These are phyloP conservation scores for Amblyornis subalaris DNA, from an alignment of 2,113 vertebrate genomes.

Conservation along the genomic window DNA sequence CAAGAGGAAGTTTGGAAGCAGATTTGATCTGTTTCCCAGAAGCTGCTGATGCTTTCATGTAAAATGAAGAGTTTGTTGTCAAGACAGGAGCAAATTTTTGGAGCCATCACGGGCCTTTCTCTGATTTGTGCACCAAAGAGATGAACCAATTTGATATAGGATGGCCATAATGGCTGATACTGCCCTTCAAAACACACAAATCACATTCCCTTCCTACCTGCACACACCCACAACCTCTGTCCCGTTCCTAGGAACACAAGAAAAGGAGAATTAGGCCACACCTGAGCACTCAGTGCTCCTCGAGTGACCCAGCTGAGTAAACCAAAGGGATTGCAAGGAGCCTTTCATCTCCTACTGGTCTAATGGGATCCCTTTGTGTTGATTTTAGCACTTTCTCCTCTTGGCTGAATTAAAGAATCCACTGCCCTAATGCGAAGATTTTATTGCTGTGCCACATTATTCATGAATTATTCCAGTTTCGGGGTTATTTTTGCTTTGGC, in stretches of 20 bases:
- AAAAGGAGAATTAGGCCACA: neutral
- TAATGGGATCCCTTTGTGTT: conserved; percentile 43
- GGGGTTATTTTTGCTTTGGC: conserved; percentile 26
- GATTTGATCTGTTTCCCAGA: conserved; percentile 30
- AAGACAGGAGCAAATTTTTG: neutral
- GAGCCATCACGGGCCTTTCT: neutral
- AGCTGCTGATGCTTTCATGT: neutral
- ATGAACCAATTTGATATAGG: neutral
- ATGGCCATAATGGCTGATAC: neutral
- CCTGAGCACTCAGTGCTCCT: neutral
- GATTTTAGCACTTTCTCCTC: conserved; percentile 58
- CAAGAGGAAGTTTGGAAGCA: neutral
- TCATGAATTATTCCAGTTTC: conserved; percentile 8
- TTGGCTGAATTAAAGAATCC: conserved; percentile 2
- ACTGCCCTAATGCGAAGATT: neutral
- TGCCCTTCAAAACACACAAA: neutral
- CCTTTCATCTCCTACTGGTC: conserved; percentile 42
- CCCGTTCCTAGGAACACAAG: neutral
- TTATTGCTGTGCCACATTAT: conserved; percentile 3
- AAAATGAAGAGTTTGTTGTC: neutral
- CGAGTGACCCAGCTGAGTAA: conserved; percentile 44
- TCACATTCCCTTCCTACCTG: neutral
- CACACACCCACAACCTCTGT: neutral
- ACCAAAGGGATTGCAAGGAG: neutral
- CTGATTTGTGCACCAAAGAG: neutral